These are phyloP conservation scores for Quadriops clusia DNA, from an alignment of 2,888 invertebrate species.

Conservation along the genomic window DNA sequence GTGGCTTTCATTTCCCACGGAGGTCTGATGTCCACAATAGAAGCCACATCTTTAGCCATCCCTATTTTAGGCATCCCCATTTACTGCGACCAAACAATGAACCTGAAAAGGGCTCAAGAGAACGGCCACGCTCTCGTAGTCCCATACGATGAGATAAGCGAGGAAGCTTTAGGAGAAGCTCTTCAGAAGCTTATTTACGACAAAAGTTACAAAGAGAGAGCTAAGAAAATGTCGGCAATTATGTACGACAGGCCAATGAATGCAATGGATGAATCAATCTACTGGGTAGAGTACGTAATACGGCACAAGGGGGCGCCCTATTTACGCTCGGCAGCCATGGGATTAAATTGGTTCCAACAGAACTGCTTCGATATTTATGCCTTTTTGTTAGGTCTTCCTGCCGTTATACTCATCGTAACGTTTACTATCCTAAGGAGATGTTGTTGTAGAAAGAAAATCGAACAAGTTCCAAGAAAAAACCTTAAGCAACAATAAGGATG, in stretches of 20 bases:
- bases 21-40: conserved; percentile 48
- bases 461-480: too few species aligned
- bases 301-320: conserved; percentile 15
- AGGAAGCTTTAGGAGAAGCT: conserved; percentile 3
- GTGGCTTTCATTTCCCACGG: conserved; percentile 51
- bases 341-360: conserved; percentile 16
- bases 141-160: conserved; percentile 8
- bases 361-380: too few species aligned
- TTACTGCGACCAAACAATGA: conserved; percentile 37
- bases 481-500: too few species aligned
- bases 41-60: conserved; percentile 44
- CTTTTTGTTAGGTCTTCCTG: too few species aligned
- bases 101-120: conserved; percentile 19
- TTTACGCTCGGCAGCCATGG: conserved; percentile 13
- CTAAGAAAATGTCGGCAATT: conserved; percentile 11
- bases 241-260: conserved; percentile 15
- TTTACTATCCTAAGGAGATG: too few species aligned
- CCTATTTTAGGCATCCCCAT: conserved; percentile 44
- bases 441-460: too few species aligned
- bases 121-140: conserved; percentile 19
- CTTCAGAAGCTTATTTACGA: conserved; percentile 11
- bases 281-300: conserved; percentile 18
- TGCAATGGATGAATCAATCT: conserved; percentile 15
- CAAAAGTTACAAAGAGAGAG: conserved; percentile 11
- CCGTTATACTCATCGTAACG: too few species aligned